These are phyloP conservation scores for Drosophila obscura DNA, from an alignment of 1,140 invertebrate genomes.

Conservation along the genomic window DNA sequence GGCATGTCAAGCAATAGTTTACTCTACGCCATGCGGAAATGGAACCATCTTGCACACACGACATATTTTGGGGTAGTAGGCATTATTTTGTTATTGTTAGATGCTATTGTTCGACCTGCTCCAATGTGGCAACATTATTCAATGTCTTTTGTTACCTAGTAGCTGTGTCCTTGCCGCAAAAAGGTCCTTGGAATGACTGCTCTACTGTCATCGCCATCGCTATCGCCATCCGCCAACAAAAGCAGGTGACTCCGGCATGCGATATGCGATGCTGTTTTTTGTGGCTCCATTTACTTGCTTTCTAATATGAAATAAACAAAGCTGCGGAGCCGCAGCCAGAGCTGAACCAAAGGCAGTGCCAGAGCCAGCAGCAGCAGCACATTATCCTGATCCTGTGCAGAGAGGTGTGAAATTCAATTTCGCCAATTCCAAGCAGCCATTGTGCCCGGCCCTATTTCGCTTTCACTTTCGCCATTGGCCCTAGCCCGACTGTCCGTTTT, in stretches of 20 bases:
- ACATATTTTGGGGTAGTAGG: slow-evolving; percentile 27
- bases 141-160: slow-evolving; percentile 54
- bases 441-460: slow-evolving; percentile 33
- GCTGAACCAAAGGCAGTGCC: too few relatives aligned
- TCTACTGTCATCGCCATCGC: slow-evolving; percentile 17
- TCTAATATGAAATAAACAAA: slow-evolving; percentile 61
- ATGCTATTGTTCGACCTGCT: slow-evolving; percentile 31
- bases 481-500: slow-evolving; percentile 47
- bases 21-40: slow-evolving; percentile 38
- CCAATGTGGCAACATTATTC: slow-evolving; percentile 35
- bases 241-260: slow-evolving; percentile 3
- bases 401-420: slow-evolving; percentile 75
- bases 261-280: slow-evolving; percentile 30
- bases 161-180: slow-evolving; percentile 25
- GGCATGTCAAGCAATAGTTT: slow-evolving; percentile 53
- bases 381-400: slow-evolving; percentile 63
- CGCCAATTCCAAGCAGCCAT: slow-evolving; percentile 53
- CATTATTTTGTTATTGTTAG: slow-evolving; percentile 52
- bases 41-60: slow-evolving; percentile 30
- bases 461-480: slow-evolving; percentile 21
- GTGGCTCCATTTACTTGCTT: slow-evolving; percentile 41
- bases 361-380: slow-evolving; percentile 12
- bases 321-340: not conserved
- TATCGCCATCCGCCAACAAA: slow-evolving; percentile 5
- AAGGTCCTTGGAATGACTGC: slow-evolving; percentile 35